Conservation (phyloP, 2,888 invertebrate genomes). For the Dendrolimus houi region DNA sequence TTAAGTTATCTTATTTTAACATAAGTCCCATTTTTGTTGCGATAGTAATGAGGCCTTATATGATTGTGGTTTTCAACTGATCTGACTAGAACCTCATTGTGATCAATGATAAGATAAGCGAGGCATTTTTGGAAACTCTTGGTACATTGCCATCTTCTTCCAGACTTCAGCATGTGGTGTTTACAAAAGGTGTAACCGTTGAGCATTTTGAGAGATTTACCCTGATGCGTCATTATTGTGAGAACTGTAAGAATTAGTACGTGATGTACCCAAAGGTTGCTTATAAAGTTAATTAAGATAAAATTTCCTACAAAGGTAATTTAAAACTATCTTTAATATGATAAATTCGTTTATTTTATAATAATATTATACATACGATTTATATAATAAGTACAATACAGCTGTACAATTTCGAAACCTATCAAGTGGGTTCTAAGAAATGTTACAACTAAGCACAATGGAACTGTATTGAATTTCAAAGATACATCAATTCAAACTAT, state of each 20-base stretch:
- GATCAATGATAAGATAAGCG: constrained; percentile 6
- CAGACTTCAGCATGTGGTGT: constrained; percentile 2
- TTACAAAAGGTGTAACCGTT: constrained; percentile 5
- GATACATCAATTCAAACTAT: too few species aligned
- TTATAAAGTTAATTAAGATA: too few species aligned
- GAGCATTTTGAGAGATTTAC: not conserved
- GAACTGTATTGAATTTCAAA: too few species aligned
- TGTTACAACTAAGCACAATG: too few species aligned
- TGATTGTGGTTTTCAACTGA: constrained; percentile 10
- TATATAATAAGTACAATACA: too few species aligned
- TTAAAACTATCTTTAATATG: too few species aligned
- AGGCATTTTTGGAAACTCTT: constrained; percentile 1
- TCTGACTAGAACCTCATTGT: constrained; percentile 6
- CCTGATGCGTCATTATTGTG: not conserved
- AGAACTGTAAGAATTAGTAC: not conserved
- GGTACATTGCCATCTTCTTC: constrained; percentile 4
- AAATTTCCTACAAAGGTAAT: too few species aligned
- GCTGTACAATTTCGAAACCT: too few species aligned
- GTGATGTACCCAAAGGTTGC: too few species aligned
- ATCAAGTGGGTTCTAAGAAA: too few species aligned
- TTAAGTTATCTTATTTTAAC: constrained; percentile 2
- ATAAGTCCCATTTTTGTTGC: constrained; percentile 1
- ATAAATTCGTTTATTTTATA: too few species aligned
- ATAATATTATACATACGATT: too few species aligned
- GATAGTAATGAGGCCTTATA: constrained; percentile 3